Base-by-base conservation (phyloP, 2,888 invertebrate species). In the Neoitamus cyanurus region DNA sequence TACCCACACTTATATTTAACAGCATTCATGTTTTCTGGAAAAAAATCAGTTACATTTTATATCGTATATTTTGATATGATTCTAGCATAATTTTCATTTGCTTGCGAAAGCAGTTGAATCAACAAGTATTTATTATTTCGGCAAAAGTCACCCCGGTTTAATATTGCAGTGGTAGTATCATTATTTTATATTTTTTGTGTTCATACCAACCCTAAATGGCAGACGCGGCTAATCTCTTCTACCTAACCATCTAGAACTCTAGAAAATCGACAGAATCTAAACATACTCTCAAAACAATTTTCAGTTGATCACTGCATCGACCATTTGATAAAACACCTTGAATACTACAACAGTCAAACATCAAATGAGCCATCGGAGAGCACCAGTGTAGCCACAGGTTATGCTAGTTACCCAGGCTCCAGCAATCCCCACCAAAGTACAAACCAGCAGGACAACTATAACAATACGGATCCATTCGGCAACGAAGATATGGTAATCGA, bases 221-320 rank as follows among this genome's bases (percentile, higher is more conserved):
- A n/a, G n/a, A n/a, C n/a, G n/a, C n/a, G n/a, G n/a, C n/a, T n/a
- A n/a, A n/a, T n/a, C n/a, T n/a, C n/a, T 31, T 31, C 3, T 31
- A 5, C 31, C 31, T 31, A 31, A n/a, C n/a, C n/a, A n/a, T n/a
- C 42, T 42, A 13, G 2, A n/a, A 42, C 13, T n/a, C 20, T 13
- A 20, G 28, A 68, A n/a, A n/a, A 68, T 20, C 2, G 15, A 25
- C 68, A 25, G 4, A 69, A 25, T 20, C 1, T 42, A 42, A 15
- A 42, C n/a, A 3, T n/a, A 42, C 6, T 42, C 6, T 42, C 2
- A 25, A 25, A 69, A 30, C 13, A 31, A n/a, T n/a, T 77, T 78
- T 78, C 78, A 78, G 78, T 78, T 73, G 86, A 86, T 36, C 48
- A 83, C 7, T 86, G 86, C 42, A 85, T 86, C 7, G 85, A 86